A percentile compares a stretch with the other conserved stretches of the same genome.
These are phyloP conservation scores for Hoplostethus atlanticus DNA, from an alignment of 2,797 vertebrate genomes.

Conservation along the genomic window DNA sequence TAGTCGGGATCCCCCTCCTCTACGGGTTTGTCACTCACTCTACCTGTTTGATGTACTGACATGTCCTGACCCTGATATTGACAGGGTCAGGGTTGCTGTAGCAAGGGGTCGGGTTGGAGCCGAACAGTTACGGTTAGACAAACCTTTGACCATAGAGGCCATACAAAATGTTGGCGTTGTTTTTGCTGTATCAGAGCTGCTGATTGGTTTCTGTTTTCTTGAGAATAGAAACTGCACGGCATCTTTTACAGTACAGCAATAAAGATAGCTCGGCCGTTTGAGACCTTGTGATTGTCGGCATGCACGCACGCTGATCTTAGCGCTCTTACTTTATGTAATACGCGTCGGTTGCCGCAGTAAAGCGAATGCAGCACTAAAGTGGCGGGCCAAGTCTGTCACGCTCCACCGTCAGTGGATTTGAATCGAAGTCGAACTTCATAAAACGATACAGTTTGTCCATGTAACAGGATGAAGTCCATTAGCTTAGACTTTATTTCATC, in stretches of 20 bases:
- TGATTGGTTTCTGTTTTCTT: conserved; percentile 19
- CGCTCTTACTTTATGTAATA: conserved; percentile 24
- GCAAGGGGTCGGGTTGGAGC: too few relatives aligned
- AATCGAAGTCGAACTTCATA: conserved; percentile 14
- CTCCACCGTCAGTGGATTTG: neutral
- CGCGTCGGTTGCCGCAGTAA: conserved; percentile 17
- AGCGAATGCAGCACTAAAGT: conserved; percentile 4
- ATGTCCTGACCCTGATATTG: neutral
- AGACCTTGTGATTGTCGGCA: conserved; percentile 8
- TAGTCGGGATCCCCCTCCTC: neutral
- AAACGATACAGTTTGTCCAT: neutral
- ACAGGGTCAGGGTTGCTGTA: too few relatives aligned
- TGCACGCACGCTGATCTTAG: conserved; percentile 22
- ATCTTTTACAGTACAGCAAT: conserved; percentile 47
- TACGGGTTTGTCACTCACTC: conserved; percentile 23
- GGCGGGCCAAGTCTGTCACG: neutral
- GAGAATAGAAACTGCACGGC: conserved; percentile 35
- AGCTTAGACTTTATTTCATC: conserved; percentile 9
- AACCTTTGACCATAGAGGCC: conserved; percentile 9
- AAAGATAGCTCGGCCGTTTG: conserved; percentile 48
- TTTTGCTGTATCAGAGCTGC: neutral
- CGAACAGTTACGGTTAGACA: too few relatives aligned
- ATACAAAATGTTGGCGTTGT: neutral
- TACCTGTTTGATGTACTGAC: neutral
- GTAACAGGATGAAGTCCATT: neutral